phyloP scores from a whole-genome alignment of 2,797 vertebrate genomes.

The Hemibagrus guttatus region DNA sequence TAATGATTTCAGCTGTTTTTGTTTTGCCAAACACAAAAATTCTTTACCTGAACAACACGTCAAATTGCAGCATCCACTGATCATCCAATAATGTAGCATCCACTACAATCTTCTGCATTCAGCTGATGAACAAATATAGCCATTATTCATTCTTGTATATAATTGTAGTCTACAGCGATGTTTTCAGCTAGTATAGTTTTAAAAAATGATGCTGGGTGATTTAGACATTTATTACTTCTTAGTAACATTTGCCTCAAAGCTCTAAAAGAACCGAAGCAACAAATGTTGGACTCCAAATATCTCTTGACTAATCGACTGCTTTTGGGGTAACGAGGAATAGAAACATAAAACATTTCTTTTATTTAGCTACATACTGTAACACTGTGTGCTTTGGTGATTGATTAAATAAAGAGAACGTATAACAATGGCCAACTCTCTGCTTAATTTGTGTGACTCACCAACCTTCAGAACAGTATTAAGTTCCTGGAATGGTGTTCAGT shows the following conservation, averaged over 20 bases:
- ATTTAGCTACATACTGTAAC: background rate
- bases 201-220: background rate
- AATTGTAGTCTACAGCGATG: background rate
- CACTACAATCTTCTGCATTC: background rate
- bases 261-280: background rate
- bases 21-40: slow-evolving; percentile 4
- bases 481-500: slow-evolving; percentile 6
- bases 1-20: slow-evolving; percentile 20
- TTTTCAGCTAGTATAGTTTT: background rate
- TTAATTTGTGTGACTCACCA: background rate
- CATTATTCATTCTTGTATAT: background rate
- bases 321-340: background rate
- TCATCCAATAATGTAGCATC: too few species aligned
- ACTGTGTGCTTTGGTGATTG: background rate
- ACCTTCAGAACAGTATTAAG: background rate
- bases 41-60: slow-evolving; percentile 4
- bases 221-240: background rate
- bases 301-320: background rate
- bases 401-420: slow-evolving; percentile 11
- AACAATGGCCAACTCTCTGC: background rate
- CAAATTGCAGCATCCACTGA: background rate
- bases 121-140: background rate
- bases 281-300: background rate
- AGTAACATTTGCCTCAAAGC: background rate
- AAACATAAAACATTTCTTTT: background rate